Conservation (phyloP, 2,797 vertebrate species). For the Dipus sagitta region DNA sequence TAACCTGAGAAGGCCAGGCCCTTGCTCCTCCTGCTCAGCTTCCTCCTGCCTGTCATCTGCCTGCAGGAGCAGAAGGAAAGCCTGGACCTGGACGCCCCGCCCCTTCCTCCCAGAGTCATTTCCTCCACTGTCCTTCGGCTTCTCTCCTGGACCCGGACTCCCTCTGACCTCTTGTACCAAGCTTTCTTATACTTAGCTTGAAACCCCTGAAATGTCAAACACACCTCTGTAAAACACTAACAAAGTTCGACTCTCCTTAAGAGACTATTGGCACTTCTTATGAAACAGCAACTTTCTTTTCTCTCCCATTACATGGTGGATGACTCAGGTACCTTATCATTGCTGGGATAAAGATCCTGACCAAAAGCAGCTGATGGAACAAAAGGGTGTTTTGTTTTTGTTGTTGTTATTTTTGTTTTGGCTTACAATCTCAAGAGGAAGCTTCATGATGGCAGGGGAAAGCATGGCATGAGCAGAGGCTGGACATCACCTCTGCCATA, state of each 20-base stretch:
- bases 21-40: not conserved
- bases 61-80: not conserved
- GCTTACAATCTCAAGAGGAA: no score
- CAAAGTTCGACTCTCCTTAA: not conserved
- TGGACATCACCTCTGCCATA: no score
- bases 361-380: no score
- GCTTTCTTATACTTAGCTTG: not conserved
- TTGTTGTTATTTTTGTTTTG: no score
- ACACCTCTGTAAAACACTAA: not conserved
- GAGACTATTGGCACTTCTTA: not conserved
- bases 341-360: no score
- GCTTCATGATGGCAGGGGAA: no score
- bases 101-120: rapidly evolving
- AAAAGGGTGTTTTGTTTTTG: no score
- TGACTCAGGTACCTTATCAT: no score
- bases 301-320: no score
- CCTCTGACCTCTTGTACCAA: not conserved
- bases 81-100: rapidly evolving
- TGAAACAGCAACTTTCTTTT: not conserved
- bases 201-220: not conserved
- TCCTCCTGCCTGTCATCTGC: rapidly evolving
- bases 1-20: not conserved
- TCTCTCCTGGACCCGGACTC: not conserved
- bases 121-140: not conserved
- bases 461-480: no score